Percentiles rank a stretch among this genome's conserved stretches.
Conservation (phyloP, 2,888 invertebrate species). For the Pristionchus arcanus region DNA sequence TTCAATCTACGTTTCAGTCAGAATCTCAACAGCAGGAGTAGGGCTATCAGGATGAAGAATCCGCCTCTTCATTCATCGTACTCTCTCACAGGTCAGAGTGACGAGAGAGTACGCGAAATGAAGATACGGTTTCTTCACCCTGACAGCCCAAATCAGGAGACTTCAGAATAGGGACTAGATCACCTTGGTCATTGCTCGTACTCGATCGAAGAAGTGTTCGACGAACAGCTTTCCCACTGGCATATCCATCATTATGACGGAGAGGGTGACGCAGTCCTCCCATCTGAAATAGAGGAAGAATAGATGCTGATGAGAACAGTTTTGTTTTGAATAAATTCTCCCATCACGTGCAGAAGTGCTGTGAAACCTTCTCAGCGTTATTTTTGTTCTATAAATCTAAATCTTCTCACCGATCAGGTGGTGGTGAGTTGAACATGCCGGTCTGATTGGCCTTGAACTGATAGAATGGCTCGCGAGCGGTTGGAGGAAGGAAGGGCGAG, state of each 20-base stretch:
- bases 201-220: slow-evolving; percentile 77
- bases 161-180: neutral
- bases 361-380: no score
- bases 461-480: slow-evolving; percentile 72
- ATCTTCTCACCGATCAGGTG: slow-evolving; percentile 65
- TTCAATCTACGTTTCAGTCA: no score
- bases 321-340: no score
- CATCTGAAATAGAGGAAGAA: slow-evolving; percentile 68
- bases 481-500: slow-evolving; percentile 73
- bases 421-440: slow-evolving; percentile 74
- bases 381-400: neutral
- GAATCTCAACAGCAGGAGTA: no score
- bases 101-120: no score
- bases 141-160: no score
- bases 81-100: no score
- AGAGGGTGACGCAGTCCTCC: slow-evolving; percentile 78
- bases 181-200: slow-evolving; percentile 74
- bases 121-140: no score
- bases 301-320: no score
- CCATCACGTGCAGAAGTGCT: no score
- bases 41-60: no score
- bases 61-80: no score
- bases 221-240: slow-evolving; percentile 78
- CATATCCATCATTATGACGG: slow-evolving; percentile 77
- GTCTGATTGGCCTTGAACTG: slow-evolving; percentile 77